Evolutionary conservation across 2,888 invertebrate genomes (phyloP).

Genomic region (Microdon myrmicae): DNA sequence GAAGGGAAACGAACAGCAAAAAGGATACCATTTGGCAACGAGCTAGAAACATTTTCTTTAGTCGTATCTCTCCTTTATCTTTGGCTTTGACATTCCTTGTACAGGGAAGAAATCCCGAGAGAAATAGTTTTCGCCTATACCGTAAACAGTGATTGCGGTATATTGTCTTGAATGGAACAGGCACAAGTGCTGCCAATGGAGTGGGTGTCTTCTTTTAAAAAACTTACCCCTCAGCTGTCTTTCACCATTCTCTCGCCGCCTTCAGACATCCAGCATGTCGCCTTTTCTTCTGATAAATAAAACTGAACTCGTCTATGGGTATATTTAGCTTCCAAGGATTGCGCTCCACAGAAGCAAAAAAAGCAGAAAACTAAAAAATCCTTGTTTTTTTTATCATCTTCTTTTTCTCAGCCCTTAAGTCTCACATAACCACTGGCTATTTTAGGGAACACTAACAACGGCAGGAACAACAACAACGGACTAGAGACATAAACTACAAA

Average conservation of each 20-base stretch:
- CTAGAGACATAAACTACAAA: too few relatives aligned
- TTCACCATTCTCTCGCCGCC: too few relatives aligned
- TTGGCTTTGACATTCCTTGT: constrained; percentile 47
- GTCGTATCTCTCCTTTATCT: constrained; percentile 36
- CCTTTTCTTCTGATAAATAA: constrained; percentile 32
- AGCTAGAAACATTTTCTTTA: constrained; percentile 33
- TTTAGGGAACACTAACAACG: too few relatives aligned
- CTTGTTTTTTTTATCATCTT: constrained; percentile 17
- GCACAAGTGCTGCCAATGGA: constrained; percentile 27
- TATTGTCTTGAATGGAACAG: constrained; percentile 25
- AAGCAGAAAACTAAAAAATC: too few relatives aligned
- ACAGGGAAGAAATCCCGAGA: background rate
- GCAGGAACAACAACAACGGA: too few relatives aligned
- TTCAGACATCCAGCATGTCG: too few relatives aligned
- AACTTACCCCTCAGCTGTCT: constrained; percentile 33
- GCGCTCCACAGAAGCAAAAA: constrained; percentile 25
- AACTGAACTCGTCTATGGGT: constrained; percentile 43
- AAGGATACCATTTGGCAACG: constrained; percentile 38
- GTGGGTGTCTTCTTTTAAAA: constrained; percentile 28
- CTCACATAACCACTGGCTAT: constrained; percentile 37
- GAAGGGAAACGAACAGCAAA: constrained; percentile 22
- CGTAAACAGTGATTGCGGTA: constrained; percentile 32
- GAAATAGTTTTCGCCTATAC: constrained; percentile 28
- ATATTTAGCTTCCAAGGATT: constrained; percentile 40
- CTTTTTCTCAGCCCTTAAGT: constrained; percentile 19